These are phyloP conservation scores for Rhagium mordax DNA, from an alignment of 2,888 invertebrate species.

Conservation along the genomic window DNA sequence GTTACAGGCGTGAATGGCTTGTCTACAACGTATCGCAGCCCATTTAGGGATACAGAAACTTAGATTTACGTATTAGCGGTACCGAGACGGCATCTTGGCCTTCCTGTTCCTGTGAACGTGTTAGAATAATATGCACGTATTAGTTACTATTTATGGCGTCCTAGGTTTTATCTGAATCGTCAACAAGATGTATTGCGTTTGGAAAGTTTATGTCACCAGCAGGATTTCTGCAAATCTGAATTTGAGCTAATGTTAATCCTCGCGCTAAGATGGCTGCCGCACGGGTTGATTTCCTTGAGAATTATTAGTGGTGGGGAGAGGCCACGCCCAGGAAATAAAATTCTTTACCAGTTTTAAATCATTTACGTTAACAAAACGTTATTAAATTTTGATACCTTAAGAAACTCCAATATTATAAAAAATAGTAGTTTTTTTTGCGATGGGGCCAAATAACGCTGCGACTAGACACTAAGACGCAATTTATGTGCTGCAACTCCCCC, in stretches of 20 bases:
- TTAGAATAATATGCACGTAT: background rate
- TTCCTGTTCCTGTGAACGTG: background rate
- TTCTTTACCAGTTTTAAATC: too few relatives aligned
- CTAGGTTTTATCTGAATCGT: background rate
- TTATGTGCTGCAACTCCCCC: conserved; percentile 6
- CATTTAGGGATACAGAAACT: conserved; percentile 45
- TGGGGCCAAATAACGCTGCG: background rate
- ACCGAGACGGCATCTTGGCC: background rate
- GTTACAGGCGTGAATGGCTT: conserved; percentile 58
- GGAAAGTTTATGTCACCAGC: too few relatives aligned
- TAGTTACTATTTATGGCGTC: background rate
- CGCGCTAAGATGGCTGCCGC: too few relatives aligned
- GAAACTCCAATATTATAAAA: too few relatives aligned
- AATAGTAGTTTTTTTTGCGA: too few relatives aligned
- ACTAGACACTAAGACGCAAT: background rate
- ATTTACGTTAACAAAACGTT: too few relatives aligned
- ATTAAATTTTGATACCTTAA: too few relatives aligned
- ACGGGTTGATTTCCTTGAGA: too few relatives aligned
- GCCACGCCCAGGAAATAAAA: too few relatives aligned
- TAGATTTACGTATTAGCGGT: conserved; percentile 35
- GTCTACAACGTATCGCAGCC: conserved; percentile 50
- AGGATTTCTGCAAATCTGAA: too few relatives aligned
- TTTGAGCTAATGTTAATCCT: too few relatives aligned
- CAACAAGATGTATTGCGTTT: background rate
- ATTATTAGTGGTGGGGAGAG: too few relatives aligned